Evolutionary conservation across 2,888 invertebrate genomes (phyloP), one percentile per base, ranked within the genome.

Genomic region (Polyommatus iphigenia): DNA sequence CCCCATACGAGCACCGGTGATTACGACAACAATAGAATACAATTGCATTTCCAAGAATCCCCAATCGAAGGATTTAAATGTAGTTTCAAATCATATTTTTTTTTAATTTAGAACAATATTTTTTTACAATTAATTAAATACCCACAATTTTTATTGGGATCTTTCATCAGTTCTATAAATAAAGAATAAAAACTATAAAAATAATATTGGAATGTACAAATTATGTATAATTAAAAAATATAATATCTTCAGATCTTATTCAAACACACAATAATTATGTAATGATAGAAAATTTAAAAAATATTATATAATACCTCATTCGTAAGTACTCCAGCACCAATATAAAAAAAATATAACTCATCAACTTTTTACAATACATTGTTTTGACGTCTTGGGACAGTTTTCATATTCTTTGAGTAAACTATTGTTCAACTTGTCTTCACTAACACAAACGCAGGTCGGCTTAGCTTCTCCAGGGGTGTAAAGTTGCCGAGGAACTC

Each of bases 401-500:
- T 95, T 94, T 20, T 95, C 94, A 89, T 97, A 97, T 82, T 95
- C 93, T 85, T 95, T 95, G 41, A 97, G 86, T 83, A 95, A 94
- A 10, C 91, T 89, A 77, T 94, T 87, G 79, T 94, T 89, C 75
- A 93, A 88, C 77, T 93, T 88, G 1, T 94, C 87, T 3, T 88
- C 80, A 79, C 94, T 92, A 0, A 99, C 95, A 89, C 99, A 99
- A 6, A 97, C 98, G 94, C 99, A 99, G 76, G 97, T 95, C 80
- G 96, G 95, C 20, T 95, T 91, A 71, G 95, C 92, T 5, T 95
- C 94, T 0, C 96, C 96, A 20, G 96, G 96, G 80, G 96, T 95
- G 86, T 95, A 98, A 8, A 97, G 95, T 88, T 97, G 96, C 80
- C 99, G 95, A 0, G 99, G 99, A 72, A 98, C 96, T 24, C 99